Evolutionary conservation across 1,140 invertebrate genomes (phyloP).

Genomic region (Octopus sinensis): DNA sequence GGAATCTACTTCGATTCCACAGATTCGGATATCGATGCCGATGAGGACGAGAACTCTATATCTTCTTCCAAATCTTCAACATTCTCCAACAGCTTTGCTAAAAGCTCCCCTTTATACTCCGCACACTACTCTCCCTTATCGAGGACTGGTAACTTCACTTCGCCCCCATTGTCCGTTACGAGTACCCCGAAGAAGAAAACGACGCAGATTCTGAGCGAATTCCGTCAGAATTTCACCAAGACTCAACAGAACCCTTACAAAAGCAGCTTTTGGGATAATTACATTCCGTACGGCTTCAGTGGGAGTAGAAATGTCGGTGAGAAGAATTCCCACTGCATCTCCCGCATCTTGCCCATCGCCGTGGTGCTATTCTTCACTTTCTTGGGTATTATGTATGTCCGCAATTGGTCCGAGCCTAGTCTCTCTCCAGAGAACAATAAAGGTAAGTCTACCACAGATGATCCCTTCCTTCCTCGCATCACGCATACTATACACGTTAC

Average conservation of each 20-base stretch:
- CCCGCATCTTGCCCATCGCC: not conserved
- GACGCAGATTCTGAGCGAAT: not conserved
- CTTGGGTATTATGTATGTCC: not conserved
- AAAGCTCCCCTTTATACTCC: no score
- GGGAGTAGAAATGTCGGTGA: not conserved
- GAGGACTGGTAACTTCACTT: no score
- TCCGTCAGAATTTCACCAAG: conserved; percentile 1
- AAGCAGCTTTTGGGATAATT: not conserved
- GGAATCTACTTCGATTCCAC: not conserved
- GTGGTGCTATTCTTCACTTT: not conserved
- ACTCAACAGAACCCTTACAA: not conserved
- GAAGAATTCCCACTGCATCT: not conserved
- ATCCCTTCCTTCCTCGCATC: no score
- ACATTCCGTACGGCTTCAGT: not conserved
- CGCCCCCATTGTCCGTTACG: no score
- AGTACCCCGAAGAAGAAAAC: not conserved
- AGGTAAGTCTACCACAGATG: not conserved
- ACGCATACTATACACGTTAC: no score
- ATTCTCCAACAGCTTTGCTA: no score
- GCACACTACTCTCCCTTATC: no score
- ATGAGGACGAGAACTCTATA: not conserved
- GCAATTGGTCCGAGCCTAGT: not conserved
- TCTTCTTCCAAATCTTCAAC: no score
- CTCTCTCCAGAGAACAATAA: not conserved
- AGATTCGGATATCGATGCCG: not conserved